A percentile compares a stretch with the other conserved stretches of the same genome.
phyloP scores from a whole-genome alignment of 2,113 vertebrate genomes.

The Onychostoma macrolepis region DNA sequence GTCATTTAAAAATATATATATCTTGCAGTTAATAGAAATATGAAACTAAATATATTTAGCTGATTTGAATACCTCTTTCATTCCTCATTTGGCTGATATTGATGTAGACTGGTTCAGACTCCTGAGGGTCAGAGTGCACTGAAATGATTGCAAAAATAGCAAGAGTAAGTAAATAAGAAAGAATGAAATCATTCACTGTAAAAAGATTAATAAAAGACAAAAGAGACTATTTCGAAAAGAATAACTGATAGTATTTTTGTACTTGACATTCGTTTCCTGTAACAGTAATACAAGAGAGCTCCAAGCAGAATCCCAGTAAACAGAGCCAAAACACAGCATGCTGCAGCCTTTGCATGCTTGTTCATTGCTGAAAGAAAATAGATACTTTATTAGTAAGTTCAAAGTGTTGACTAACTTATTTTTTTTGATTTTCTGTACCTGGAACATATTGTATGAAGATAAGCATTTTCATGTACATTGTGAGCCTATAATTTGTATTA shows the following conservation, averaged over 20 bases:
- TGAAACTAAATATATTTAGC: not conserved
- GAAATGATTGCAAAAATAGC: not conserved
- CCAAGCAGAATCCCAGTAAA: conserved; percentile 29
- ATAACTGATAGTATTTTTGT: not conserved
- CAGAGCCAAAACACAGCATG: not conserved
- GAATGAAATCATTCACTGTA: not conserved
- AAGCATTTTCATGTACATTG: not conserved
- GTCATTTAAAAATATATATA: not conserved
- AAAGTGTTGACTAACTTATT: not conserved
- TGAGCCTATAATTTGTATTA: not conserved
- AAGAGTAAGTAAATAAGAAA: not conserved
- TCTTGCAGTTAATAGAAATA: too few species aligned
- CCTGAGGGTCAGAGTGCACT: not conserved
- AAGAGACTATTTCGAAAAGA: not conserved
- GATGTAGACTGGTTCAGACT: conserved; percentile 35
- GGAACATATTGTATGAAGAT: not conserved
- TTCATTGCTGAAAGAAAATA: not conserved
- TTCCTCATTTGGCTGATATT: conserved; percentile 10
- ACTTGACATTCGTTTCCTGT: conserved; percentile 32
- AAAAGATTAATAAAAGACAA: not conserved
- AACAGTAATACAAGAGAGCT: conserved; percentile 24
- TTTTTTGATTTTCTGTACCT: not conserved
- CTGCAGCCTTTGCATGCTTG: not conserved
- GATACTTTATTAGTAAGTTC: not conserved
- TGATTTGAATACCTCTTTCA: conserved; percentile 2